Percentiles rank a stretch among this genome's conserved stretches.
phyloP scores from a whole-genome alignment of 1,140 invertebrate genomes.

The Cydia splendana region DNA sequence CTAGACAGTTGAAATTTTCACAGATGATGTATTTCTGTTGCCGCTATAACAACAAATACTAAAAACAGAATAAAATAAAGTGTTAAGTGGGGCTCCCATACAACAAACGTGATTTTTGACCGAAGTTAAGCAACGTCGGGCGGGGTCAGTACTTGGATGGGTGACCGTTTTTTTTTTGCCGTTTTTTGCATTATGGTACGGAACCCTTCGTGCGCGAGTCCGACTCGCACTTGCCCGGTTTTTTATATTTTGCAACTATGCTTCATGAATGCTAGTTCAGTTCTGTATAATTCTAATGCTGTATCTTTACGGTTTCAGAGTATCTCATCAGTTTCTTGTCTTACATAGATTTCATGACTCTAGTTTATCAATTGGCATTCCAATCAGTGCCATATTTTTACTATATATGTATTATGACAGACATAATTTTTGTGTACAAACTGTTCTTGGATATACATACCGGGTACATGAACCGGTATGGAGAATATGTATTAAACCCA shows the following conservation, averaged over 20 bases:
- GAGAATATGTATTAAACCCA: constrained; percentile 69
- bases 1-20: no score
- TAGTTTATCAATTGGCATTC: constrained; percentile 73
- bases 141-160: no score
- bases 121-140: no score
- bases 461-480: constrained; percentile 72
- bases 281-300: constrained; percentile 27
- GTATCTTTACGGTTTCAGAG: constrained; percentile 54
- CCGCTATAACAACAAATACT: no score
- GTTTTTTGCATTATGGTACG: no score
- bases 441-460: constrained; percentile 64
- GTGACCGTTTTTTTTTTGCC: no score
- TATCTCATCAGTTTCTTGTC: constrained; percentile 59
- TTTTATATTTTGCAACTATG: neutral
- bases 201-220: no score
- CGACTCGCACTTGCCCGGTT: no score
- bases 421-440: constrained; percentile 65
- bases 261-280: neutral
- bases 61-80: no score
- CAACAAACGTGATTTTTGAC: no score
- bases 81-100: no score
- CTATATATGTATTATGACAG: constrained; percentile 58
- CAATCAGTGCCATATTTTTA: constrained; percentile 61
- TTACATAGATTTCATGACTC: constrained; percentile 65
- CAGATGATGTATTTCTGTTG: no score